Percentiles rank a stretch among this genome's conserved stretches.
These are phyloP conservation scores for Dermatemys mawii DNA, from an alignment of 2,113 vertebrate species.

Conservation along the genomic window DNA sequence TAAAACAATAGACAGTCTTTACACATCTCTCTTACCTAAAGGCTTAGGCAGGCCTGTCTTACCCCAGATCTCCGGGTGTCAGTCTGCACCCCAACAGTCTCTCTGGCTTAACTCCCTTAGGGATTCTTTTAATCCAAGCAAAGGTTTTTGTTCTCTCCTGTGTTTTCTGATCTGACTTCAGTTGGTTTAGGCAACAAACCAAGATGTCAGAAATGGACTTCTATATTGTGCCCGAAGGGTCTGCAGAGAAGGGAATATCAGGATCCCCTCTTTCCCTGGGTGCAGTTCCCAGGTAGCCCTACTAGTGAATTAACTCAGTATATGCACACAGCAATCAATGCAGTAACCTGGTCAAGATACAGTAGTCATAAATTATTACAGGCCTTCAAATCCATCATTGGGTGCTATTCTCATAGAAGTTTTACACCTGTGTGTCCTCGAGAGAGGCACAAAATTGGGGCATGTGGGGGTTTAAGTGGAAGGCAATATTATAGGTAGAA, in stretches of 20 bases:
- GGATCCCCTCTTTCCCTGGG: background rate
- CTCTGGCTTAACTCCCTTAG: background rate
- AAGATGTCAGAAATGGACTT: background rate
- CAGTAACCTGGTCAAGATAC: background rate
- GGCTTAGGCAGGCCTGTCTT: background rate
- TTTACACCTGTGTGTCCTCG: constrained; percentile 18
- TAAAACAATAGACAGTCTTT: background rate
- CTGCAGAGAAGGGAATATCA: background rate
- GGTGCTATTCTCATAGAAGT: constrained; percentile 31
- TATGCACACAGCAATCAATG: background rate
- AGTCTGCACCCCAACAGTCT: background rate
- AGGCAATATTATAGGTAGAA: background rate
- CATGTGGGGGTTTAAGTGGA: background rate
- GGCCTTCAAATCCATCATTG: background rate
- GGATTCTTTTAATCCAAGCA: background rate
- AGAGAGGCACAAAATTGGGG: constrained; percentile 20
- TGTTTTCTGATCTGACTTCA: background rate
- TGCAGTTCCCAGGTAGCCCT: background rate
- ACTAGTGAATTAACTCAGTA: background rate
- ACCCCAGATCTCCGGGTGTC: background rate
- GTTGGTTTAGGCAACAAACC: background rate
- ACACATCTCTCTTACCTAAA: background rate
- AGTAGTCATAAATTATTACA: background rate
- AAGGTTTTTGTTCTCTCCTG: background rate
- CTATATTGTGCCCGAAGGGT: background rate